Conservation (phyloP, 2,113 vertebrate species). For the Ciconia maguari region DNA sequence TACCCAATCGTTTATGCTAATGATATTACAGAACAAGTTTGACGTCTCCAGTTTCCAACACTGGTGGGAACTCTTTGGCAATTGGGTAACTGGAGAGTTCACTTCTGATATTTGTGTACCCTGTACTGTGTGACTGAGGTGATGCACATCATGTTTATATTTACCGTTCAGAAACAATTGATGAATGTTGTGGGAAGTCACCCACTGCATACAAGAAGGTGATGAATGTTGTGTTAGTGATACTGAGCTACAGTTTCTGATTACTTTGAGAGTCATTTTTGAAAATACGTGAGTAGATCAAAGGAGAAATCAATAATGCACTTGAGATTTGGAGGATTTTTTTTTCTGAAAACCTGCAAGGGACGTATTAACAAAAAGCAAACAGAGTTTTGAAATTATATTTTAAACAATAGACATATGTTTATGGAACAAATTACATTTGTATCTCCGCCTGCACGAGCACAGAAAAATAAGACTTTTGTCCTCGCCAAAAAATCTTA, state of each 20-base stretch:
- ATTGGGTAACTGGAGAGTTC: neutral
- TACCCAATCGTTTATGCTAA: neutral
- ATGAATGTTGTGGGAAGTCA: neutral
- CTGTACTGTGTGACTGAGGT: fast-evolving
- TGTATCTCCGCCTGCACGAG: neutral
- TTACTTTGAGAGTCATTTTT: neutral
- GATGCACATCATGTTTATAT: neutral
- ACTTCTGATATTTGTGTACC: neutral
- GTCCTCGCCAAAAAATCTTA: neutral
- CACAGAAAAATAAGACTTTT: neutral
- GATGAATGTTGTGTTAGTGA: neutral
- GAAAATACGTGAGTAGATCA: neutral
- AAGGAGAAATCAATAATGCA: neutral
- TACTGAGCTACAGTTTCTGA: neutral
- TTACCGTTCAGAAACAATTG: neutral
- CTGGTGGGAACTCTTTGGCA: neutral
- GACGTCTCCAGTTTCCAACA: neutral
- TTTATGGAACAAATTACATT: neutral
- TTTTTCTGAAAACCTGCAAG: neutral
- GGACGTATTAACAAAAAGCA: neutral
- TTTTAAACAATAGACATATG: neutral
- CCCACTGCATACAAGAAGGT: neutral
- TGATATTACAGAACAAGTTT: neutral
- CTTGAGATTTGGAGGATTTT: neutral
- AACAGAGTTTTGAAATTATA: neutral